Base-by-base conservation (phyloP, 2,888 invertebrate genomes). In the Hololepta plana region DNA sequence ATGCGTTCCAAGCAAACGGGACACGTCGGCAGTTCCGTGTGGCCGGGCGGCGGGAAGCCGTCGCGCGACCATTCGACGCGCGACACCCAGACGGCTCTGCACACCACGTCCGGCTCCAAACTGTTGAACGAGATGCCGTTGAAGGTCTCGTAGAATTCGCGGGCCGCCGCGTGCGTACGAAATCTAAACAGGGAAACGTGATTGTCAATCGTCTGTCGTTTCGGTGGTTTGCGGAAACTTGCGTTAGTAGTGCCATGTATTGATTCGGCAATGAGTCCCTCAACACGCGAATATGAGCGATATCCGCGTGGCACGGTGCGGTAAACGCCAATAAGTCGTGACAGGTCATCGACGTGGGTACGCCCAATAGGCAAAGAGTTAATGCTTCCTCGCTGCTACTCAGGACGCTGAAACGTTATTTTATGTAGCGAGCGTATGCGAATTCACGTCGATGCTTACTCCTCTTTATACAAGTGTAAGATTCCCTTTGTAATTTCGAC, bases 401-500 rank as follows among this genome's bases (percentile, higher is more conserved):
- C 28, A 55, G 38, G 23, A 45, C 41, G 42, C 52, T 55, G 31
- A 27, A 45, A 23, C 19, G 4, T 13, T 8, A 4, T 21, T 17
- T 3, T 26, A 9, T 13, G 12, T 11, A 4, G 4, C n/a, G 14
- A n/a, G 3, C n/a, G 6, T 15, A 28, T n/a, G 8, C 12, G 4
- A 3, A 13, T 13, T 6, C 13, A 12, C 13, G 5, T 5, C 6
- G 7, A 26, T 14, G 12, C 68, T 57, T 57, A 93, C 93, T 91
- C 88, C 53, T 95, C 91, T 52, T 95, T 96, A 52, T 90, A 96
- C 11, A 98, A 62, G 64, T 98, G 98, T 30, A 99, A 60, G 23
- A 98, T 77, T 19, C 98, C 98, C 52, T 90, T 88, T 0, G 93
- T 93, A 16, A 90, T 77, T 57, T 99, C 96, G 2, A 96, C 88